Percentiles rank a stretch among this genome's conserved stretches.
Evolutionary conservation across 2,888 invertebrate genomes (phyloP).

Genomic region (Invenusta paracnida): DNA sequence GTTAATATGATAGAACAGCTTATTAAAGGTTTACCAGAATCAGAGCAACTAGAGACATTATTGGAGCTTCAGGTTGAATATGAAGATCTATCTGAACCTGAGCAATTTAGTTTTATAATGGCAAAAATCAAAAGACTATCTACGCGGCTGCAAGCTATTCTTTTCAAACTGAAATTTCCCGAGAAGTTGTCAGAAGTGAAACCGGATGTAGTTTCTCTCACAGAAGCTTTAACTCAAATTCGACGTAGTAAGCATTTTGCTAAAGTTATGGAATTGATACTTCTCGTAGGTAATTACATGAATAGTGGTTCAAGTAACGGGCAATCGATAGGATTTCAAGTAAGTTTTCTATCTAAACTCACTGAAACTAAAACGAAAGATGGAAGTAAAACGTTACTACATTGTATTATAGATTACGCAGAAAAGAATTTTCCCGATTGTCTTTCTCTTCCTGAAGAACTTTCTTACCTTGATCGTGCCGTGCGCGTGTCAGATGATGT

Average conservation of each 20-base stretch:
- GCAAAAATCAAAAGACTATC: conserved; percentile 79
- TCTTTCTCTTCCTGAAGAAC: conserved; percentile 76
- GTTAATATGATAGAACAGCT: conserved; percentile 83
- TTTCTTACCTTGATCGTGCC: conserved; percentile 82
- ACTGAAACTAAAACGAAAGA: conserved; percentile 74
- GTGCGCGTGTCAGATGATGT: conserved; percentile 65
- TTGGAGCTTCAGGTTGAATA: conserved; percentile 74
- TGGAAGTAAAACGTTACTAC: conserved; percentile 83
- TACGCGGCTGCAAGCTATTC: conserved; percentile 79
- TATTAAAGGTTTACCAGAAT: conserved; percentile 78
- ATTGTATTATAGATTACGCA: conserved; percentile 80
- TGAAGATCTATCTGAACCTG: conserved; percentile 75
- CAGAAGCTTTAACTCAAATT: conserved; percentile 42
- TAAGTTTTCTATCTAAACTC: conserved; percentile 73
- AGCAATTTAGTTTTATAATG: conserved; percentile 72
- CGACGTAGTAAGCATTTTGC: conserved; percentile 75
- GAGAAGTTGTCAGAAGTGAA: conserved; percentile 82
- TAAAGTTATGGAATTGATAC: conserved; percentile 78
- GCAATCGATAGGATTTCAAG: conserved; percentile 87
- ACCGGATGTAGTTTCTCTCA: conserved; percentile 67
- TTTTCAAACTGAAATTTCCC: conserved; percentile 78
- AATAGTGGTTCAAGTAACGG: conserved; percentile 89
- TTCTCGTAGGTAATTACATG: conserved; percentile 90
- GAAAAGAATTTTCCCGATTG: conserved; percentile 82
- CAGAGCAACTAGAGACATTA: conserved; percentile 75